phyloP scores from a whole-genome alignment of 2,797 vertebrate genomes.

The Melanotaenia parkinsoni region DNA sequence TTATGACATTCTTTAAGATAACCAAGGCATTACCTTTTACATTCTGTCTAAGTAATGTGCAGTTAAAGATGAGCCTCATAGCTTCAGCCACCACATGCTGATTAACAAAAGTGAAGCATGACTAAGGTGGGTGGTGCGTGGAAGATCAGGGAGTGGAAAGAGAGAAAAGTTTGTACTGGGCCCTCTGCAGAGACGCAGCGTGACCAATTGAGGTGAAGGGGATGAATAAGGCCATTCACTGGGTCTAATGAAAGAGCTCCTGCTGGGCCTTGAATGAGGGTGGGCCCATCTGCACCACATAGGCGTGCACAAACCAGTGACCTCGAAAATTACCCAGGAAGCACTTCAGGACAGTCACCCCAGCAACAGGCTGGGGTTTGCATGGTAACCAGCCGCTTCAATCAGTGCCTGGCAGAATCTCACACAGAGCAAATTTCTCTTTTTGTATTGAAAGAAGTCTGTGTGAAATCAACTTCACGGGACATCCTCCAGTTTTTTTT shows the following conservation, averaged over 20 bases:
- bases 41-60: conserved; percentile 42
- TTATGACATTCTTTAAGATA: conserved; percentile 13
- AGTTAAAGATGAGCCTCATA: conserved; percentile 48
- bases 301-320: conserved; percentile 87
- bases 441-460: conserved; percentile 69
- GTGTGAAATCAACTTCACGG: conserved; percentile 78
- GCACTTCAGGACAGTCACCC: conserved; percentile 84
- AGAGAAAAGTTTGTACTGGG: conserved; percentile 81
- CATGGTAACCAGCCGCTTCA: conserved; percentile 84
- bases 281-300: conserved; percentile 83
- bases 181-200: conserved; percentile 75
- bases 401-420: conserved; percentile 78
- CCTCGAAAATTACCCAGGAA: conserved; percentile 88
- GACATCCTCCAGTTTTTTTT: conserved; percentile 52
- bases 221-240: conserved; percentile 85
- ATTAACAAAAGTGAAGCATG: conserved; percentile 74
- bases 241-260: conserved; percentile 83
- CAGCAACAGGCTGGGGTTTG: conserved; percentile 82
- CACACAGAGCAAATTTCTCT: conserved; percentile 74
- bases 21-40: conserved; percentile 25
- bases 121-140: conserved; percentile 78
- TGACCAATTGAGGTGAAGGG: conserved; percentile 83
- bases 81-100: conserved; percentile 59
- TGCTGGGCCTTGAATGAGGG: conserved; percentile 81
- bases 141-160: conserved; percentile 68